A percentile compares a stretch with the other conserved stretches of the same genome.
phyloP scores from a whole-genome alignment of 2,888 invertebrate species.

The Nymphalis c-album region DNA sequence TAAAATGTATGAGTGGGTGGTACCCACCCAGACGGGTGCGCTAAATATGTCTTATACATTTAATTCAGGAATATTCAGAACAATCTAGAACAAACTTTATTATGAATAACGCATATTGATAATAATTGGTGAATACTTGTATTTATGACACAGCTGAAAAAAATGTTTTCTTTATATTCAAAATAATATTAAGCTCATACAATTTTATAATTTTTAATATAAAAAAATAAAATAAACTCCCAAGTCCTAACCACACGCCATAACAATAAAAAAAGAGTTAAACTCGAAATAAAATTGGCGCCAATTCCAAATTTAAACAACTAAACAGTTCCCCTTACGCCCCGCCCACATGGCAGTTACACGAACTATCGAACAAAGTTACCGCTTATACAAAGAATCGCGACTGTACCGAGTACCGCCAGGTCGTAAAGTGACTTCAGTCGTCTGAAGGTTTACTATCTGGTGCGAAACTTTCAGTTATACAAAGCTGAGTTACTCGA shows the following conservation, averaged over 20 bases:
- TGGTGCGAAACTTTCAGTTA: conserved; percentile 56
- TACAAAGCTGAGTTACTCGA: conserved; percentile 50
- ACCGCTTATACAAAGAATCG: conserved; percentile 59
- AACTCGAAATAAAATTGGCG: conserved; percentile 37
- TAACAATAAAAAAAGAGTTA: background rate
- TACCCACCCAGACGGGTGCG: no score
- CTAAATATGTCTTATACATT: no score
- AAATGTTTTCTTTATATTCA: no score
- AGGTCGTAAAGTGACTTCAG: conserved; percentile 62
- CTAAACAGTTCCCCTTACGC: conserved; percentile 43
- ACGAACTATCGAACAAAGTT: conserved; percentile 49
- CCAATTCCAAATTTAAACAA: conserved; percentile 58
- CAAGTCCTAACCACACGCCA: background rate
- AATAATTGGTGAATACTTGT: no score
- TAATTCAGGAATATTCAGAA: no score
- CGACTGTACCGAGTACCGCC: conserved; percentile 52
- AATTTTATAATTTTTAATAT: background rate
- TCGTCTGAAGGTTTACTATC: conserved; percentile 64
- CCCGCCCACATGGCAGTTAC: conserved; percentile 43
- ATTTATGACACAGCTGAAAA: no score
- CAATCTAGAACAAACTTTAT: no score
- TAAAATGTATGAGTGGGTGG: no score
- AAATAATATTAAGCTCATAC: no score
- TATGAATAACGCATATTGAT: no score
- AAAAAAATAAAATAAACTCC: background rate